Conservation (phyloP, 2,113 vertebrate species). For the Tupaia tana region DNA sequence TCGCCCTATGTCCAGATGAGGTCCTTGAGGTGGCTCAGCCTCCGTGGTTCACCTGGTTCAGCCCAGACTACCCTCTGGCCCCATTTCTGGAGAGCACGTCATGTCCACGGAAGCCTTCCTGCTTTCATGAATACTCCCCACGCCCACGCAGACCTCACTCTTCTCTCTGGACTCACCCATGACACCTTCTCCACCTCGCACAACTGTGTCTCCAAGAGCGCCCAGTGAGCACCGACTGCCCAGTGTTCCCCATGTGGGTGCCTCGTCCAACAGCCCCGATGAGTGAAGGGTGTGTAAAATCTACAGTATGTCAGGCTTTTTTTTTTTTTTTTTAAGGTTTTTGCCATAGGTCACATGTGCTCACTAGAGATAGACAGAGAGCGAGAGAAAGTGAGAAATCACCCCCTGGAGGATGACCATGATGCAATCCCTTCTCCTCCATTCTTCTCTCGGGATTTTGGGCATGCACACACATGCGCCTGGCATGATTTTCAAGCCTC, state of each 20-base stretch:
- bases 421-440: no score
- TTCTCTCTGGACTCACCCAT: neutral
- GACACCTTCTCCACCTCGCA: neutral
- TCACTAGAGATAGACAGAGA: no score
- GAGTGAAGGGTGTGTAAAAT: neutral
- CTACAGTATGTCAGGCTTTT: no score
- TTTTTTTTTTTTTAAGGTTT: no score
- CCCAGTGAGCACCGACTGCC: neutral
- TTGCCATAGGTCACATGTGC: no score
- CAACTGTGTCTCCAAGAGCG: fast-evolving
- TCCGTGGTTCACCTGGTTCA: neutral
- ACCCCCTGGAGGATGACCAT: no score
- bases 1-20: neutral
- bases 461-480: no score
- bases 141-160: neutral
- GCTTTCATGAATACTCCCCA: neutral
- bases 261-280: neutral
- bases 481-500: no score
- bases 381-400: no score
- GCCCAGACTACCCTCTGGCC: neutral
- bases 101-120: neutral
- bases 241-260: fast-evolving
- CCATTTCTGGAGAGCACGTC: no score
- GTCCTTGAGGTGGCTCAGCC: neutral
- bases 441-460: no score